Evolutionary conservation across 1,140 invertebrate species (phyloP).

Genomic region (Drosophila sulfurigaster): DNA sequence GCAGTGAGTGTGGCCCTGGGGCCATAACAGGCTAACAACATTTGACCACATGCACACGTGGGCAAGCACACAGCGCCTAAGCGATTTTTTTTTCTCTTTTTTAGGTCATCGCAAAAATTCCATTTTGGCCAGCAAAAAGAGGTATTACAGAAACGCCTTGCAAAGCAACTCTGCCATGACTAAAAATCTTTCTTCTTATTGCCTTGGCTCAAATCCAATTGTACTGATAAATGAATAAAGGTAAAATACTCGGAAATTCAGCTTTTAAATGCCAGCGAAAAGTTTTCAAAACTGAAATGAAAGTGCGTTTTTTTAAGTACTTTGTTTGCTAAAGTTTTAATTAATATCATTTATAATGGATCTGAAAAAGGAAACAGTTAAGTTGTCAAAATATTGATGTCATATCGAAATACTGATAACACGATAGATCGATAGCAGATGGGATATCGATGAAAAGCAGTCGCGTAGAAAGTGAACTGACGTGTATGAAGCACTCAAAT

Average conservation of each 20-base stretch:
- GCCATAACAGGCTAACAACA: constrained; percentile 26
- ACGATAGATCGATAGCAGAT: too few relatives aligned
- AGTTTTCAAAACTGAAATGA: not conserved
- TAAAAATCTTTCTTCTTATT: not conserved
- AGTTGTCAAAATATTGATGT: too few relatives aligned
- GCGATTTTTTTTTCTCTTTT: not conserved
- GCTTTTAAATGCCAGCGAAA: not conserved
- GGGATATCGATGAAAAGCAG: too few relatives aligned
- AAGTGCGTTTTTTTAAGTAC: not conserved
- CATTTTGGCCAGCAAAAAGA: not conserved
- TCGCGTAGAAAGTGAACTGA: too few relatives aligned
- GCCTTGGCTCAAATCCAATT: constrained; percentile 1
- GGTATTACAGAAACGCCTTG: not conserved
- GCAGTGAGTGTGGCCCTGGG: constrained; percentile 5
- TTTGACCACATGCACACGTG: constrained; percentile 34
- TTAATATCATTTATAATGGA: constrained; percentile 24
- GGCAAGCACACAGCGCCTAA: constrained; percentile 3
- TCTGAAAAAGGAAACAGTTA: not conserved
- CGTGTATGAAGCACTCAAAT: too few relatives aligned
- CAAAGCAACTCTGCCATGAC: not conserved
- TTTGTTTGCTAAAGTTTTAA: constrained; percentile 17
- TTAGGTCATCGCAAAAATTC: constrained; percentile 2
- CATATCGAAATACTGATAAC: too few relatives aligned
- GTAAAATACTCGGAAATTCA: not conserved
- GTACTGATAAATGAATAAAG: not conserved